Evolutionary conservation across 2,888 invertebrate genomes (phyloP), one percentile per base, ranked within the genome.

Genomic region (Aethes cnicana): DNA sequence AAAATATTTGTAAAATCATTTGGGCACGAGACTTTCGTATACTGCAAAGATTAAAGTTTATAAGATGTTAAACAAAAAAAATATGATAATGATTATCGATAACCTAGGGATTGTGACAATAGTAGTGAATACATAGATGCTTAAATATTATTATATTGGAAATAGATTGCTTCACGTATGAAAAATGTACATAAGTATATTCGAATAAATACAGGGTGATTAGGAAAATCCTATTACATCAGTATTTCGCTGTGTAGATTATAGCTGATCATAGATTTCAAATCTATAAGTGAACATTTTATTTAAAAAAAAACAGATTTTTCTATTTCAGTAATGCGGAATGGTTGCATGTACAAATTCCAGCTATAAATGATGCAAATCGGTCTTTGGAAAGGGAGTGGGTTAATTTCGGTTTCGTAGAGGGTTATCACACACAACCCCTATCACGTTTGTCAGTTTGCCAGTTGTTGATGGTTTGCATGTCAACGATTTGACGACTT

Each of bases 81-180:
- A 18, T 16, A 57, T 63, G 60, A 66, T 66, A 69, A 67, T 59
- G 62, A 69, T 52, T 73, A 69, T 68, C 56, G 70, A 69, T 75
- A 75, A 69, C 73, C n/a, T 85, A 86, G 79, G 77, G 74, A 84
- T 81, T 68, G 80, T 79, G 88, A 88, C 88, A 88, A 88, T 88
- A 88, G 86, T 88, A 87, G 87, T 66, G 66, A 73, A 68, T 83
- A 82, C 75, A 74, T 84, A 84, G 84, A 78, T 73, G 85, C 84
- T 84, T 82, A 69, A 68, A 63, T 50, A 83, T 81, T 69, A 73
- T 43, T 48, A 64, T 75, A 72, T 71, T 39, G 20, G 32, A 32
- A 36, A 74, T 75, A 78, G 74, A 81, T 67, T 68, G 86, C 84
- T 86, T 84, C 72, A 80, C 82, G 73, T 68, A 68, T 67, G 68